These are phyloP conservation scores for Dicentrarchus labrax DNA, from an alignment of 2,113 vertebrate genomes.

Conservation along the genomic window DNA sequence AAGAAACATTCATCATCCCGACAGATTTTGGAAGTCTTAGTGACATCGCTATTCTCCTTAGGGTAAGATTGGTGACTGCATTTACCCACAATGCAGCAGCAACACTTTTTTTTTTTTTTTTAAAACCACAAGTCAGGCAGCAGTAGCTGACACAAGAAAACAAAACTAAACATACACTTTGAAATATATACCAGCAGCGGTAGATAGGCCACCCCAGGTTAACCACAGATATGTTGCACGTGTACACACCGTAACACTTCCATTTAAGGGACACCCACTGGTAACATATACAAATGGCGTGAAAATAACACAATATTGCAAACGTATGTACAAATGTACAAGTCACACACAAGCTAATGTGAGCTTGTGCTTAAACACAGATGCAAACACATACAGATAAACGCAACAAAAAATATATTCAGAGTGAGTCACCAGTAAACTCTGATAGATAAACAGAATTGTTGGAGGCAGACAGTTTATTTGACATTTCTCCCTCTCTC, in stretches of 20 bases:
- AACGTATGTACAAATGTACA: slow-evolving; percentile 42
- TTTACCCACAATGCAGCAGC: slow-evolving; percentile 40
- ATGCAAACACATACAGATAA: slow-evolving; percentile 6
- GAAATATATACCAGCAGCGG: slow-evolving; percentile 56
- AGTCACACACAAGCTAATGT: slow-evolving; percentile 25
- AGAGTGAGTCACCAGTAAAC: slow-evolving; percentile 62
- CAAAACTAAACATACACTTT: slow-evolving; percentile 64
- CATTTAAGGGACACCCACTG: slow-evolving; percentile 44
- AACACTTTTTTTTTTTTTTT: slow-evolving; percentile 34
- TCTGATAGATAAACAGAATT: slow-evolving; percentile 61
- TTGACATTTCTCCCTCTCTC: slow-evolving; percentile 49
- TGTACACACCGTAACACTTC: slow-evolving; percentile 27
- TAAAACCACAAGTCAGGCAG: slow-evolving; percentile 25
- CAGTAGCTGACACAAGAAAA: slow-evolving; percentile 56
- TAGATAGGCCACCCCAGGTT: slow-evolving; percentile 61
- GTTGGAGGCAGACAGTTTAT: slow-evolving; percentile 63
- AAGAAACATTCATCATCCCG: background rate
- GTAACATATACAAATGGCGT: slow-evolving; percentile 46
- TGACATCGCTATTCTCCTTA: slow-evolving; percentile 13
- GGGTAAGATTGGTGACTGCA: slow-evolving; percentile 13
- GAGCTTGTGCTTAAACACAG: slow-evolving; percentile 24
- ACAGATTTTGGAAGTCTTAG: background rate
- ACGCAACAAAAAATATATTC: slow-evolving; percentile 25
- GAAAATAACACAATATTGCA: slow-evolving; percentile 44
- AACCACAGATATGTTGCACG: slow-evolving; percentile 65